These are phyloP conservation scores for Nomia melanderi DNA, from an alignment of 1,140 invertebrate species.

Conservation along the genomic window DNA sequence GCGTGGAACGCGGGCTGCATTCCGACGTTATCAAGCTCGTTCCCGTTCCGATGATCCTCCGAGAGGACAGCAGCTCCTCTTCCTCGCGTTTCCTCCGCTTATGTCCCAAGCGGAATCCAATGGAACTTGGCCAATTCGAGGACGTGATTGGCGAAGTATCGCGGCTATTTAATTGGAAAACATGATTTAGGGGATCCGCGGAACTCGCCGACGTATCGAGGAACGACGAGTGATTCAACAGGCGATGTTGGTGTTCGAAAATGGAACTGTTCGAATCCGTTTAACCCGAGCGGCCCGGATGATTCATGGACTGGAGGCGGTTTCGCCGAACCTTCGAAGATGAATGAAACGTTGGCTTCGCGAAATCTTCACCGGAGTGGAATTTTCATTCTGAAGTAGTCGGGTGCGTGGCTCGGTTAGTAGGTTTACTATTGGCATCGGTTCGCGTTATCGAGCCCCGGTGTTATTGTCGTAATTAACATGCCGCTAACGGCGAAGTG, in stretches of 20 bases:
- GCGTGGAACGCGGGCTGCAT: constrained; percentile 9
- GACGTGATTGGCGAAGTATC: constrained; percentile 3
- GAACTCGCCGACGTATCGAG: not conserved
- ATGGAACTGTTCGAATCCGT: not conserved
- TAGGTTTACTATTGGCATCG: not conserved
- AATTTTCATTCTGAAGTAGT: not conserved
- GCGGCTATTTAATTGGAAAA: constrained; percentile 26
- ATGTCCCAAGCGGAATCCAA: not conserved
- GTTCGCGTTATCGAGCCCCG: not conserved
- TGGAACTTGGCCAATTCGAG: constrained; percentile 35
- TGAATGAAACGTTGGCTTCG: constrained; percentile 14
- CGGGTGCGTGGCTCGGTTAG: not conserved
- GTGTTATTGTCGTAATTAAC: no score
- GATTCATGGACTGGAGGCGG: constrained; percentile 2
- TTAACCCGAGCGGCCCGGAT: not conserved
- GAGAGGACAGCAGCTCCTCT: not conserved
- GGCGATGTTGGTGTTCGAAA: not conserved
- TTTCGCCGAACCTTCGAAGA: not conserved
- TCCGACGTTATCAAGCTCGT: constrained; percentile 23
- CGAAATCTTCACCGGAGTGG: not conserved
- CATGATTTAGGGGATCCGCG: constrained; percentile 16
- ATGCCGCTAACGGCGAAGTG: no score
- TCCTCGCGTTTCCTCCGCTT: not conserved
- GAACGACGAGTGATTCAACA: constrained; percentile 3
- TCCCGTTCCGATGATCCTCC: not conserved